phyloP scores from a whole-genome alignment of 2,888 invertebrate species.

The Drosophila dives region DNA sequence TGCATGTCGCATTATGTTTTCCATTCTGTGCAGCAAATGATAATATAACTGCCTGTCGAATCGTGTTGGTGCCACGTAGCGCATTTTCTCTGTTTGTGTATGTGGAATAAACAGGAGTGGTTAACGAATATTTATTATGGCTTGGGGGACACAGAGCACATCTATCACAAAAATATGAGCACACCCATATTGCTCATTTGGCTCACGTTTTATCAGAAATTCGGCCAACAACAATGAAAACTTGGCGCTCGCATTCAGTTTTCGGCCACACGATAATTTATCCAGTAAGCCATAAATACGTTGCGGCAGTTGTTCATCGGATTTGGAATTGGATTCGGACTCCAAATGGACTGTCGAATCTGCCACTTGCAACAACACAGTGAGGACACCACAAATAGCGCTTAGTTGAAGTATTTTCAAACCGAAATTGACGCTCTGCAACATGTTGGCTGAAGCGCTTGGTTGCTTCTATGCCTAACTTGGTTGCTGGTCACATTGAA shows the following conservation, averaged over 20 bases:
- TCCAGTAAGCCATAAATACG: conserved; percentile 63
- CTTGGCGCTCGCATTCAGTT: conserved; percentile 70
- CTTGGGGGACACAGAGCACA: conserved; percentile 5
- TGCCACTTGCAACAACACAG: conserved; percentile 12
- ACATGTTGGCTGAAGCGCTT: conserved; percentile 64
- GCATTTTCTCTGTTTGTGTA: conserved; percentile 69
- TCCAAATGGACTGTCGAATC: conserved; percentile 6
- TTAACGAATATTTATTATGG: conserved; percentile 51
- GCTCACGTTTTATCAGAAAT: conserved; percentile 82
- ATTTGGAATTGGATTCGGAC: conserved; percentile 8
- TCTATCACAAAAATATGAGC: conserved; percentile 40
- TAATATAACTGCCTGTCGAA: conserved; percentile 76
- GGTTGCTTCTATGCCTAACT: conserved; percentile 50
- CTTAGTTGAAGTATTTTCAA: conserved; percentile 52
- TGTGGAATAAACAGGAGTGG: conserved; percentile 13
- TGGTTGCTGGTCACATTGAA: conserved; percentile 43
- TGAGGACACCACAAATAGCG: conserved; percentile 32
- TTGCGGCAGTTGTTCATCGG: conserved; percentile 55
- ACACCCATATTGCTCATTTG: conserved; percentile 58
- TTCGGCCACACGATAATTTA: conserved; percentile 58
- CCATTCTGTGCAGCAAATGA: conserved; percentile 68
- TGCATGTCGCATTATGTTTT: conserved; percentile 31
- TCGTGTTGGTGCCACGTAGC: conserved; percentile 73
- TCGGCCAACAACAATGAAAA: conserved; percentile 72
- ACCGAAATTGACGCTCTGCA: conserved; percentile 51